Evolutionary conservation across 2,797 vertebrate genomes (phyloP), one percentile per base, ranked within the genome.

Genomic region (Lagodon rhomboides): DNA sequence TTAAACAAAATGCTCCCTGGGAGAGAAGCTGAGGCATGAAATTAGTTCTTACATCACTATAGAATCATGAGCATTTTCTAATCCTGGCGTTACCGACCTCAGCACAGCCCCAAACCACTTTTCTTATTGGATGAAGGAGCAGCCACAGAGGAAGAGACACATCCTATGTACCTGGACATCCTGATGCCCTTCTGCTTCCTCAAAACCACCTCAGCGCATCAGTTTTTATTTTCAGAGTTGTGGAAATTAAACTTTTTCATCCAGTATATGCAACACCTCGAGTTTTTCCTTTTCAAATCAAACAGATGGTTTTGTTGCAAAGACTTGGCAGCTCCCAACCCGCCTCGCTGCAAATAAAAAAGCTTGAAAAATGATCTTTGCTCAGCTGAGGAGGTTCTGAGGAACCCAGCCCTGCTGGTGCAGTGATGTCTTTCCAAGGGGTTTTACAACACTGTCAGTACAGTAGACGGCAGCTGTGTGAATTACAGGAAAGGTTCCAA

Each of bases 121-220:
- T 38, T 79, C 63, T 63, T 54, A 72, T 56, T 68, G 83, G 80
- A 83, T 38, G 50, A 90, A 89, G 69, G 79, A 87, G 82, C 82
- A 83, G 83, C 86, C 72, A 82, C 78, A 84, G 84, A 87, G 72
- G 80, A 86, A 83, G 71, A 85, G 76, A 73, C 20, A 76, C 53
- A 68, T 71, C 55, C 53, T 65, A 59, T 75, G 43, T 80, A 84
- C 71, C 38, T 38, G 38, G 53, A 78, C 61, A 49, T 82, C 65
- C 38, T 5, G 3, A 61, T 64, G 72, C 68, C 72, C 63, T 63
- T 51, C 73, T 43, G 46, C 65, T 71, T 89, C 82, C 84, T 18
- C 75, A 79, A 66, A 88, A 86, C 75, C 79, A 56, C 77, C 71
- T 84, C 85, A 54, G 76, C 16, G 18, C 41, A 4, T 53, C 68